Evolutionary conservation across 1,140 invertebrate genomes (phyloP).

Genomic region (Brachionus manjavacas): DNA sequence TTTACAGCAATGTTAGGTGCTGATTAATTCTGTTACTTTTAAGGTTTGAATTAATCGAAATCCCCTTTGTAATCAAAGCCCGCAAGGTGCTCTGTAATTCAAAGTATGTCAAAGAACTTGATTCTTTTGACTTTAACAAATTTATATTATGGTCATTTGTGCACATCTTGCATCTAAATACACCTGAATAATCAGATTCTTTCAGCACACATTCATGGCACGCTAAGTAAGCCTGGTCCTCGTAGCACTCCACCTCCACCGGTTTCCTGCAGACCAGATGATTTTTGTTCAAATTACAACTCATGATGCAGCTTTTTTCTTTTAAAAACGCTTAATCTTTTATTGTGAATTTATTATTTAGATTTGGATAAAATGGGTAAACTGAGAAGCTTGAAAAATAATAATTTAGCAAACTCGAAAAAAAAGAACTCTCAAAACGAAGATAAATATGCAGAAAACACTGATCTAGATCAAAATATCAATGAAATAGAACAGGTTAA

Average conservation of each 20-base stretch:
- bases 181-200: slow-evolving; percentile 31
- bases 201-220: background rate
- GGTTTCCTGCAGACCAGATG: slow-evolving; percentile 7
- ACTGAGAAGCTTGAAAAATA: slow-evolving; percentile 3
- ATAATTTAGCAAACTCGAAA: slow-evolving; percentile 1
- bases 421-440: background rate
- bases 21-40: background rate
- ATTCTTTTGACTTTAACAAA: background rate
- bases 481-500: background rate
- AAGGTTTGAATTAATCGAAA: background rate
- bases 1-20: background rate
- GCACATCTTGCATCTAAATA: background rate
- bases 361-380: slow-evolving; percentile 10
- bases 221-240: background rate
- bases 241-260: background rate
- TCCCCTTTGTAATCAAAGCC: background rate
- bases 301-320: background rate
- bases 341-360: background rate
- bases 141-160: background rate
- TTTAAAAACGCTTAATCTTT: background rate
- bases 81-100: background rate
- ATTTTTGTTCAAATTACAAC: slow-evolving; percentile 8
- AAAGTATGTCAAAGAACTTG: background rate
- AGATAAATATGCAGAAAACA: background rate
- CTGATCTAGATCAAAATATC: background rate